Evolutionary conservation across 2,888 invertebrate species (phyloP).

Genomic region (Drosophila lacicola): DNA sequence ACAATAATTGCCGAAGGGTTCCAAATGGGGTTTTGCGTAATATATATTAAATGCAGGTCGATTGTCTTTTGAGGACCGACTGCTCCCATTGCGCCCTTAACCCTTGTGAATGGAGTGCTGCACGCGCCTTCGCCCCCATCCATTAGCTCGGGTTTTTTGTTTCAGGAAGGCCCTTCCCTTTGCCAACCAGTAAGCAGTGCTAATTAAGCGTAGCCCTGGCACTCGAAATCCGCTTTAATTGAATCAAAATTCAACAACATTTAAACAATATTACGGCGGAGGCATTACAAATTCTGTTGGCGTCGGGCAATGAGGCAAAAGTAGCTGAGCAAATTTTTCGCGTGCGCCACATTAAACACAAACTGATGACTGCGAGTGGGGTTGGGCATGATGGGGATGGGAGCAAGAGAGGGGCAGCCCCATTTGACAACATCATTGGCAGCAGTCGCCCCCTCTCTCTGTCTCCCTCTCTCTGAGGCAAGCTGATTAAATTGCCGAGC

Average conservation of each 20-base stretch:
- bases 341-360: conserved; percentile 76
- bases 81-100: conserved; percentile 9
- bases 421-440: conserved; percentile 76
- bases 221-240: conserved; percentile 70
- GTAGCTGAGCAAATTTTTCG: conserved; percentile 58
- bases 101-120: conserved; percentile 34
- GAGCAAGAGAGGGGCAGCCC: conserved; percentile 34
- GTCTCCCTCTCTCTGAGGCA: conserved; percentile 6
- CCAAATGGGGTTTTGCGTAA: background rate
- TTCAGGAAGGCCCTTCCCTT: conserved; percentile 1
- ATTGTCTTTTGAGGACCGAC: conserved; percentile 16
- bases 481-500: conserved; percentile 73
- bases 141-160: conserved; percentile 18
- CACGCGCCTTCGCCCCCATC: conserved; percentile 30
- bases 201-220: conserved; percentile 67
- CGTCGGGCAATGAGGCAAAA: conserved; percentile 60
- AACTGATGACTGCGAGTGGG: conserved; percentile 10
- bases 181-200: conserved; percentile 24
- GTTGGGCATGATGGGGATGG: background rate
- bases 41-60: conserved; percentile 9
- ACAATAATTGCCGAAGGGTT: background rate
- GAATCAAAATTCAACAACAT: conserved; percentile 63
- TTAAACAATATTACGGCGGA: conserved; percentile 61
- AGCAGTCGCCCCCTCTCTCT: conserved; percentile 35
- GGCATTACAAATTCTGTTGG: conserved; percentile 68